A percentile compares a stretch with the other conserved stretches of the same genome.
These are phyloP conservation scores for Mus minutoides DNA, from an alignment of 2,797 vertebrate genomes.

Conservation along the genomic window DNA sequence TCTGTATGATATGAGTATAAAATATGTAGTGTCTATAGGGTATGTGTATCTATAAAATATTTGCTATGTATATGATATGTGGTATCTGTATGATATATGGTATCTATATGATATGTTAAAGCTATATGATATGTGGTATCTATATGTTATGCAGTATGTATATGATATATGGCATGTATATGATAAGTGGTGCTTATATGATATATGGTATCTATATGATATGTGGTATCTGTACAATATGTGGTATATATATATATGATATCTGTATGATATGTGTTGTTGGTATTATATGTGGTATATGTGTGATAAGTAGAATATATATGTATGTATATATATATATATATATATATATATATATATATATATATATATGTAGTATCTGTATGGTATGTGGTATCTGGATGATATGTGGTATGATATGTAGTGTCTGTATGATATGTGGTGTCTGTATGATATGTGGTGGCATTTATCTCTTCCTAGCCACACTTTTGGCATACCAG, in stretches of 20 bases:
- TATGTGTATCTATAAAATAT: background rate
- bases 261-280: background rate
- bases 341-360: background rate
- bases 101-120: background rate
- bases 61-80: too few relatives aligned
- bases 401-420: background rate
- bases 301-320: background rate
- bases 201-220: background rate
- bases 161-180: background rate
- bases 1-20: background rate
- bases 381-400: too few relatives aligned
- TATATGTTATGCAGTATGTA: background rate
- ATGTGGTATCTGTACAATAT: background rate
- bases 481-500: conserved; percentile 31
- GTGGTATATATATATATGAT: background rate
- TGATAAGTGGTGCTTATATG: too few relatives aligned
- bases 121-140: too few relatives aligned
- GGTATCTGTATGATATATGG: background rate
- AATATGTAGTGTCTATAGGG: too few relatives aligned
- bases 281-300: background rate
- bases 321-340: background rate
- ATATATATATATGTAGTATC: background rate
- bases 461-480: background rate
- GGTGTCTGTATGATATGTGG: background rate
- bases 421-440: background rate